Conservation (phyloP, 2,113 vertebrate genomes). For the Euleptes europaea region DNA sequence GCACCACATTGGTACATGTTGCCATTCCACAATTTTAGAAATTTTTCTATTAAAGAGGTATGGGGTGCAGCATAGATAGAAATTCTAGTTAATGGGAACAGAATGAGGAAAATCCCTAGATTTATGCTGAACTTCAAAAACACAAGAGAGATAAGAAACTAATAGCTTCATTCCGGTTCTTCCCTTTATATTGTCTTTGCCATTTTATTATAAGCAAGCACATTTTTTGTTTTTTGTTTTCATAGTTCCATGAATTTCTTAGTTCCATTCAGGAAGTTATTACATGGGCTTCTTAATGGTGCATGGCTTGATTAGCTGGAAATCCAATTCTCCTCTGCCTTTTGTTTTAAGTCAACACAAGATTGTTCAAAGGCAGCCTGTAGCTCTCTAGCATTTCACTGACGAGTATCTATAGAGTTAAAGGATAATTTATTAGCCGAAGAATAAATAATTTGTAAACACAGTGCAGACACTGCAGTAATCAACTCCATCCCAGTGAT, state of each 20-base stretch:
- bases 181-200: not conserved
- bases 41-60: no score
- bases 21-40: no score
- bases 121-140: not conserved
- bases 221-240: not conserved
- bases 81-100: not conserved
- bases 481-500: not conserved
- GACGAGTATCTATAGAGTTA: slow-evolving; percentile 6
- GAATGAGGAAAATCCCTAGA: no score
- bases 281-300: slow-evolving; percentile 10
- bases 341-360: slow-evolving; percentile 5
- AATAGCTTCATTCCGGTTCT: slow-evolving; percentile 1
- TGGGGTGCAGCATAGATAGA: no score
- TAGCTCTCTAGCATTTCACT: slow-evolving; percentile 1
- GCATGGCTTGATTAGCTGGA: not conserved
- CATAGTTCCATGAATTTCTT: not conserved
- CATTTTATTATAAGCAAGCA: not conserved
- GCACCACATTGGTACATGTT: no score
- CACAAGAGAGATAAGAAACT: not conserved
- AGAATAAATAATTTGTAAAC: slow-evolving; percentile 18
- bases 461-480: slow-evolving; percentile 9
- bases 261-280: slow-evolving; percentile 29
- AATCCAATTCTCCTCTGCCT: slow-evolving; percentile 15
- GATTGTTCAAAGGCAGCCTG: slow-evolving; percentile 15
- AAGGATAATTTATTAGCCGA: slow-evolving; percentile 23